Percentiles rank a stretch among this genome's conserved stretches.
phyloP scores from a whole-genome alignment of 2,888 invertebrate genomes.

The Parnassius mnemosyne region DNA sequence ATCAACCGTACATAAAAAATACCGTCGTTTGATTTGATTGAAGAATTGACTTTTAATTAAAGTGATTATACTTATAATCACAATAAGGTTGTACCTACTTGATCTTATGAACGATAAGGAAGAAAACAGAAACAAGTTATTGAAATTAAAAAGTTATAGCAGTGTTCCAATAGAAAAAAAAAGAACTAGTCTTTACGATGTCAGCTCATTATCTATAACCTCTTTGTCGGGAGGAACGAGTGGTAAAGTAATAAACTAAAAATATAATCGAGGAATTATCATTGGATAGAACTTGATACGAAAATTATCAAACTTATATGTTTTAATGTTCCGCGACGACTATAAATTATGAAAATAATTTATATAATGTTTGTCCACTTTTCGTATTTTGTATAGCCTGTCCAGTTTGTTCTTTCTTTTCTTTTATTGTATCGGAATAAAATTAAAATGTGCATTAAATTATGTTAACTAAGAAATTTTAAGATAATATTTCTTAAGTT shows the following conservation, averaged over 20 bases:
- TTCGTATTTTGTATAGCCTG: no score
- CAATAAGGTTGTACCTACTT: no score
- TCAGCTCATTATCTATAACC: constrained; percentile 1
- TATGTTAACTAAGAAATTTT: not conserved
- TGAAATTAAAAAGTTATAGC: not conserved
- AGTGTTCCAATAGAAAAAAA: constrained; percentile 9
- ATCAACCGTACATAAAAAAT: no score
- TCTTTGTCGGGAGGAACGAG: constrained; percentile 1
- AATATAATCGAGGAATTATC: constrained; percentile 12
- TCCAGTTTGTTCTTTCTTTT: not conserved
- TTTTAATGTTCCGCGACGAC: no score
- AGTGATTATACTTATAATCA: no score
- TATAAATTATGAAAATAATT: no score
- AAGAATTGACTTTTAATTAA: no score
- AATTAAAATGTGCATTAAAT: no score
- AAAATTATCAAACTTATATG: not conserved
- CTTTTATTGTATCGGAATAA: no score
- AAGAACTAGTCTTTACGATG: constrained; percentile 8
- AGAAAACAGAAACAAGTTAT: not conserved
- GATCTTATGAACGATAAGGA: no score
- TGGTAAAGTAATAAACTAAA: constrained; percentile 19
- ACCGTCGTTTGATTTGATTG: no score
- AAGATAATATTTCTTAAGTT: not conserved
- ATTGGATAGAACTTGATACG: constrained; percentile 8
- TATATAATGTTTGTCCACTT: no score